Base-by-base conservation (phyloP, 2,797 vertebrate species). In the Lepilemur septentrionalis region DNA sequence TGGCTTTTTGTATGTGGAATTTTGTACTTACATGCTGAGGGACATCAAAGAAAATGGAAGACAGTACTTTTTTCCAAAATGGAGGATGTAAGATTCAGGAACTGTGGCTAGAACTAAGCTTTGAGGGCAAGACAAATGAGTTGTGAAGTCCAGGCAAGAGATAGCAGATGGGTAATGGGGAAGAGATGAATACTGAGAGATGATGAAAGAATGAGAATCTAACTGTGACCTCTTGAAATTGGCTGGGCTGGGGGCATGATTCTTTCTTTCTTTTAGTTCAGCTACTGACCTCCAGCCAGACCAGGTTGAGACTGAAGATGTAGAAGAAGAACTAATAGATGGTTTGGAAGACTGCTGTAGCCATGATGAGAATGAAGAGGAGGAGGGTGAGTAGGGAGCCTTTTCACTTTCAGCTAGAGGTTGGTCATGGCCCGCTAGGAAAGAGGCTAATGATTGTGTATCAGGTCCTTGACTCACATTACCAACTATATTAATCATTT, bases 321-420 rank as follows among this genome's bases (percentile, higher is more conserved):
- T 59, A 0, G 99, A 99, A 94, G 99, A 99, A 95, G 99, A 99
- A 91, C 98, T 99, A 89, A 98, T 98, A 13, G 99, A 99, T 92
- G 98, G 99, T 86, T 93, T 99, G 96, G 99, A 99, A 0, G 99
- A 99, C 38, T 98, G 95, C 97, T 99, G 98, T 90, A 98, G 98
- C 92, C 99, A 99, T 81, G 99, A 99, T 50, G 99, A 98, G 23
- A 98, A 99, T 17, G 99, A 99, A 1, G 98, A 94, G 28, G 97
- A 97, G 22, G 96, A 98, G 1, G 94, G 97, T 97, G 67, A 96
- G 97, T 86, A 50, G 69, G 69, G 46, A 63, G 35, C 48, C n/a
- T 20, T 89, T 59, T 85, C 1, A 12, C 38, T 15, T 84, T 61
- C 55, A 8, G 0, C 50, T 69, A 2, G 50, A 22, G 43, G 17